Conservation (phyloP, 2,113 vertebrate species). For the Cyanistes caeruleus region DNA sequence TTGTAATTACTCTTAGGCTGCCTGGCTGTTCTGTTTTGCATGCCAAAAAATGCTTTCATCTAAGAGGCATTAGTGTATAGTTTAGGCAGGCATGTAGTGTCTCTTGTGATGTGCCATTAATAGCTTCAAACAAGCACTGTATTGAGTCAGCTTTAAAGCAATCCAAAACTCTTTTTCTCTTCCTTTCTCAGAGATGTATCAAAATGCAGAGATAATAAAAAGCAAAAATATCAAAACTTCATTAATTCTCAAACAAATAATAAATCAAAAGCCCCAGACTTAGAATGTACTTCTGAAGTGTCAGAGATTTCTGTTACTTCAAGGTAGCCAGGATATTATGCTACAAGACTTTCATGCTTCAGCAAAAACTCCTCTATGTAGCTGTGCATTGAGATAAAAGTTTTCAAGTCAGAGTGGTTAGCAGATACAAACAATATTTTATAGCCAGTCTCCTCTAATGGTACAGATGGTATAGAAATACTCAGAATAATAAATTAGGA, state of each 20-base stretch:
- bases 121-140: neutral
- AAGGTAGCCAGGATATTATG: neutral
- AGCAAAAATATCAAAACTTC: neutral
- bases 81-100: neutral
- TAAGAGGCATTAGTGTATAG: neutral
- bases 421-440: neutral
- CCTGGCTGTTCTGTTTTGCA: neutral
- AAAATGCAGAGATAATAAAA: neutral
- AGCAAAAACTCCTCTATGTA: neutral
- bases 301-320: neutral
- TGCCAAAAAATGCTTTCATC: neutral
- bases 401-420: neutral
- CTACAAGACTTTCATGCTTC: neutral
- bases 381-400: neutral
- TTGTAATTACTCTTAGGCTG: neutral
- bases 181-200: neutral
- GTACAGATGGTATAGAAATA: neutral
- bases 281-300: neutral
- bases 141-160: neutral
- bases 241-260: neutral
- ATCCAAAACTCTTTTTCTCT: neutral
- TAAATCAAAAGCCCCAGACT: neutral
- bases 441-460: neutral
- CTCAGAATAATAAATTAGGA: neutral
- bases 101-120: neutral